These are phyloP conservation scores for Cheilosia vernalis DNA, from an alignment of 2,888 invertebrate species.

Conservation along the genomic window DNA sequence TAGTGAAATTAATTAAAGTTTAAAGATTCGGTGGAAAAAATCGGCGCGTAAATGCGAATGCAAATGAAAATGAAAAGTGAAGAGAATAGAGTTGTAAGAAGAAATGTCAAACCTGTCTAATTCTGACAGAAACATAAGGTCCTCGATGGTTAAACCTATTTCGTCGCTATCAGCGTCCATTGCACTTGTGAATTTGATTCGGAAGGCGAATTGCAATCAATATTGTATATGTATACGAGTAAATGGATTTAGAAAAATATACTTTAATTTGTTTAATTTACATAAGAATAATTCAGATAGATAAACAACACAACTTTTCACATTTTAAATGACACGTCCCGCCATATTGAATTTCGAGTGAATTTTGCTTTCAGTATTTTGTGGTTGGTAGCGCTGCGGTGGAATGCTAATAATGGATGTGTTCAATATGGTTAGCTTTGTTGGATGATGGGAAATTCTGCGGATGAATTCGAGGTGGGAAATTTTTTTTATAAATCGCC, in stretches of 20 bases:
- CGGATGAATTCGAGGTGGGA: slow-evolving; percentile 8
- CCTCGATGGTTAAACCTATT: slow-evolving; percentile 88
- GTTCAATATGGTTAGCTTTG: slow-evolving; percentile 30
- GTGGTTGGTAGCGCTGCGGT: slow-evolving; percentile 58
- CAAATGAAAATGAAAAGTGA: slow-evolving; percentile 72
- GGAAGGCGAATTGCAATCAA: slow-evolving; percentile 63
- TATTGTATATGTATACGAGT: slow-evolving; percentile 60
- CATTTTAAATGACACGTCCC: slow-evolving; percentile 77
- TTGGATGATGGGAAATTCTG: slow-evolving; percentile 11
- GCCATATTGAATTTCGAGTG: slow-evolving; percentile 76
- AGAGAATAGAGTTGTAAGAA: slow-evolving; percentile 74
- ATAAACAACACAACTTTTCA: slow-evolving; percentile 76
- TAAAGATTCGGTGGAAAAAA: slow-evolving; percentile 42
- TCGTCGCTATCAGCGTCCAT: slow-evolving; percentile 76
- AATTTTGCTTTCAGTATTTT: slow-evolving; percentile 41
- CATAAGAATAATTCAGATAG: slow-evolving; percentile 75
- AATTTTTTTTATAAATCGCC: neutral
- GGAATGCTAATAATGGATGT: slow-evolving; percentile 57
- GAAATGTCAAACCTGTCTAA: slow-evolving; percentile 89
- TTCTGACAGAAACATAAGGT: slow-evolving; percentile 93
- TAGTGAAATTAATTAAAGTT: slow-evolving; percentile 19
- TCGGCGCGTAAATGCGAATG: slow-evolving; percentile 73
- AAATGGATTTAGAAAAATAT: slow-evolving; percentile 70
- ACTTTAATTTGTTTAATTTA: slow-evolving; percentile 73
- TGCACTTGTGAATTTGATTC: slow-evolving; percentile 74